Conservation (phyloP, 1,140 invertebrate genomes). For the Battus philenor region DNA sequence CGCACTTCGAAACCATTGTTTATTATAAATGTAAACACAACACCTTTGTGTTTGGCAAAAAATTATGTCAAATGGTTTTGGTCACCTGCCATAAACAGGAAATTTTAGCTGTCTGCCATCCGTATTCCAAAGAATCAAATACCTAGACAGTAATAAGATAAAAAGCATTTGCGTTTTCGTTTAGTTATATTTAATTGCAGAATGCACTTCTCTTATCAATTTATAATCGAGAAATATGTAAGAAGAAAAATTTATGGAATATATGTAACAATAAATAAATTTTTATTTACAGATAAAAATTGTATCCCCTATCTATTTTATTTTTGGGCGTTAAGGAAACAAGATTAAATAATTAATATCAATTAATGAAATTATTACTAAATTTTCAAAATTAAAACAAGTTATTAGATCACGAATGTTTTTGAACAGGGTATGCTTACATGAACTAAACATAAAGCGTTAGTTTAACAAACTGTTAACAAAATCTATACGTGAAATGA, state of each 20-base stretch:
- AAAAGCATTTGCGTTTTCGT: slow-evolving; percentile 59
- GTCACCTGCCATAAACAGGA: slow-evolving; percentile 14
- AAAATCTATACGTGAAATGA: background rate
- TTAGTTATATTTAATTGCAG: slow-evolving; percentile 50
- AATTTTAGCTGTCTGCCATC: background rate
- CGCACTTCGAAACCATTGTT: slow-evolving; percentile 13
- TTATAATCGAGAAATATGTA: slow-evolving; percentile 70
- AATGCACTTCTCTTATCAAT: slow-evolving; percentile 63
- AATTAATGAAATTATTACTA: slow-evolving; percentile 21
- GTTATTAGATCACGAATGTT: background rate
- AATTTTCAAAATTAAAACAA: slow-evolving; percentile 3
- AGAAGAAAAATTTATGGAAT: slow-evolving; percentile 71
- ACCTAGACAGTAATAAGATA: slow-evolving; percentile 47
- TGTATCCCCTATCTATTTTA: slow-evolving; percentile 63
- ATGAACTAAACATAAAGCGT: slow-evolving; percentile 2
- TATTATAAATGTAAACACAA: slow-evolving; percentile 21
- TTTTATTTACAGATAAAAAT: slow-evolving; percentile 73
- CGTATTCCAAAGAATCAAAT: slow-evolving; percentile 25
- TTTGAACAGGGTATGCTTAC: background rate
- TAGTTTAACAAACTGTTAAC: slow-evolving; percentile 4
- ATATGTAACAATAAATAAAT: slow-evolving; percentile 73
- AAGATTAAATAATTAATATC: too few relatives aligned
- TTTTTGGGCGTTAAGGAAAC: slow-evolving; percentile 25
- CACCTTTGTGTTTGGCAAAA: slow-evolving; percentile 20
- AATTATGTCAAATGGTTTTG: slow-evolving; percentile 18